Evolutionary conservation across 2,797 vertebrate species (phyloP), one percentile per base, ranked within the genome.

Genomic region (Meriones psammophilus): DNA sequence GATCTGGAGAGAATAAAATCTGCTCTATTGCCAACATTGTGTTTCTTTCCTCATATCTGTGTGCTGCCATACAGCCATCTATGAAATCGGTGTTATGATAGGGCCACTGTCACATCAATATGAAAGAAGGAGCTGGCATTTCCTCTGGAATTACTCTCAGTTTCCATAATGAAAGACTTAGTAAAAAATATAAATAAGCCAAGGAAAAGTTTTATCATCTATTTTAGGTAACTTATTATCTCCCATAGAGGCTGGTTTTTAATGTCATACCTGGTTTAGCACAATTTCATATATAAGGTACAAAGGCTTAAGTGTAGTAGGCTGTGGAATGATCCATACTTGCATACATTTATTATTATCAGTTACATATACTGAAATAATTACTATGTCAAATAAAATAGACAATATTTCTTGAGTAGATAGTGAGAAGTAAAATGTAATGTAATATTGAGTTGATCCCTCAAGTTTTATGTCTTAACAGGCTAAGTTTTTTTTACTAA

Each of bases 1-100:
- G 4, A n/a, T 26, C 33, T 84, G 69, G 94, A 91, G 64, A 28
- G 17, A 68, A 91, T 50, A 96, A 66, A 91, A 24, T 92, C 9
- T 78, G n/a, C 90, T 76, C 30, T 1, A 4, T 79, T 54, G 36
- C 39, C 8, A 58, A 20, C 30, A 3, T 18, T 36, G 26, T 18
- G 0, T 3, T 85, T 81, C 2, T 56, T 36, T 54, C 78, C 78
- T 71, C 36, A 28, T 69, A 3, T 92, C 73, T 73, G 3, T 92
- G 8, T 80, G 18, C 2, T 54, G 74, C 13, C 77, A 2, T 85
- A 56, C 42, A 71, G 14, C 76, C 78, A 12, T 24, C 77, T 69
- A 50, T 71, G 46, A 83, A 87, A 85, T 79, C 5, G 4, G 5
- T 18, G 54, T 39, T 73, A 62, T 60, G 78, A 22, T 77, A 54